Conservation (phyloP, 2,888 invertebrate species). For the Zootermopsis nevadensis region DNA sequence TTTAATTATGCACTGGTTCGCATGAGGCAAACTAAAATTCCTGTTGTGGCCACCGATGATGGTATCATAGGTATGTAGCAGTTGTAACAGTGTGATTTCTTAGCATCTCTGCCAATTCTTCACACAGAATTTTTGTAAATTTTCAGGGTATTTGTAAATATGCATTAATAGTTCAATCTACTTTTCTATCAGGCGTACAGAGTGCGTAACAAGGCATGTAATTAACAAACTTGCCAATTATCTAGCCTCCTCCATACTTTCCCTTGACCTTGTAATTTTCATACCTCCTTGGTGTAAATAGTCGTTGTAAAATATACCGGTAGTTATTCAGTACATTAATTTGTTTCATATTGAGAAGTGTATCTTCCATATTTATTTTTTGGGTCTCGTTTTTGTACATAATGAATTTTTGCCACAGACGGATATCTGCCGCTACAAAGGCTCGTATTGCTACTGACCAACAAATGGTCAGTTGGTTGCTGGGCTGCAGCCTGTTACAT, state of each 20-base stretch:
- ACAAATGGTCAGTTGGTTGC: slow-evolving; percentile 4
- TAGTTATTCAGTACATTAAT: slow-evolving; percentile 56
- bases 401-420: slow-evolving; percentile 54
- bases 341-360: slow-evolving; percentile 54
- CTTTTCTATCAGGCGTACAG: slow-evolving; percentile 52
- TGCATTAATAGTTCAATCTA: slow-evolving; percentile 53
- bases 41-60: slow-evolving; percentile 50
- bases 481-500: slow-evolving; percentile 41
- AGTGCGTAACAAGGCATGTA: slow-evolving; percentile 37
- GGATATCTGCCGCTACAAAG: slow-evolving; percentile 45
- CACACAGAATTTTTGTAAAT: slow-evolving; percentile 53
- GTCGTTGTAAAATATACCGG: slow-evolving; percentile 56
- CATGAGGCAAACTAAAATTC: slow-evolving; percentile 50
- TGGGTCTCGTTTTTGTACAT: slow-evolving; percentile 56
- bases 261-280: slow-evolving; percentile 49
- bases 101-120: slow-evolving; percentile 55
- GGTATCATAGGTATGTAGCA: slow-evolving; percentile 49
- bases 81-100: slow-evolving; percentile 47
- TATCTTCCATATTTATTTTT: slow-evolving; percentile 55
- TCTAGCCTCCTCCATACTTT: slow-evolving; percentile 46
- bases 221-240: slow-evolving; percentile 40
- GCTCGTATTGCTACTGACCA: slow-evolving; percentile 17
- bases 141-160: slow-evolving; percentile 57
- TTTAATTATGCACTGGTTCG: slow-evolving; percentile 51
- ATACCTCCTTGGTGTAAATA: slow-evolving; percentile 56